A percentile compares a stretch with the other conserved stretches of the same genome.
These are phyloP conservation scores for Myiozetetes cayanensis DNA, from an alignment of 2,113 vertebrate genomes.

Conservation along the genomic window DNA sequence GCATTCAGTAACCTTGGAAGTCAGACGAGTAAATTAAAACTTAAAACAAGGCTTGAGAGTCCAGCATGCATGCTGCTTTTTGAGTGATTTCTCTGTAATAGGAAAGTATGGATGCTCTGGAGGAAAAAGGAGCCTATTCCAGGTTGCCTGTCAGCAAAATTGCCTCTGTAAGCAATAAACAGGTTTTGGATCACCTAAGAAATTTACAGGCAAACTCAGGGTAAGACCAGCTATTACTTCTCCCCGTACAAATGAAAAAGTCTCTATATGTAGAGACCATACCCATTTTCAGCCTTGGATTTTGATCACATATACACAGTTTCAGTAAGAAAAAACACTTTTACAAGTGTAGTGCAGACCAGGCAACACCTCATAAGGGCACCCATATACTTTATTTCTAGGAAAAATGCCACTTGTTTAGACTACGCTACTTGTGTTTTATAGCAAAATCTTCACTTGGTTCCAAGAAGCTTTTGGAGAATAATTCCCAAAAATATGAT, in stretches of 20 bases:
- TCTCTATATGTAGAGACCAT: not conserved
- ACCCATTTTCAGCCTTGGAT: not conserved
- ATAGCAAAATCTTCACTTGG: not conserved
- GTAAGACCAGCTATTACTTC: not conserved
- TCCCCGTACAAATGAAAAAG: not conserved
- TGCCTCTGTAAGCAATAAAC: conserved; percentile 4
- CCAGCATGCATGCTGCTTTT: not conserved
- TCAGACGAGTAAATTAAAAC: conserved; percentile 44
- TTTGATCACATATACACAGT: not conserved
- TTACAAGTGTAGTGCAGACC: not conserved
- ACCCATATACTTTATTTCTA: conserved; percentile 19
- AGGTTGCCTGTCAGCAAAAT: not conserved
- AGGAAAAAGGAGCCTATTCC: not conserved
- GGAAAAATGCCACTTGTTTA: conserved; percentile 12
- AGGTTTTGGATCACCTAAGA: not conserved
- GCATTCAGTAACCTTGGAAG: conserved; percentile 17
- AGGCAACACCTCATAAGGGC: conserved; percentile 1
- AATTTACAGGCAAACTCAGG: not conserved
- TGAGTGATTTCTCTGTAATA: not conserved
- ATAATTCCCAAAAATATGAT: not conserved
- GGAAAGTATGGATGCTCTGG: not conserved
- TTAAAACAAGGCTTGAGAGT: not conserved
- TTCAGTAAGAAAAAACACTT: not conserved
- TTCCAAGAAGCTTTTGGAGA: not conserved
- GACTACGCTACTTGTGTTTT: not conserved